These are phyloP conservation scores for Acrobasis repandana DNA, from an alignment of 2,888 invertebrate genomes.

Conservation along the genomic window DNA sequence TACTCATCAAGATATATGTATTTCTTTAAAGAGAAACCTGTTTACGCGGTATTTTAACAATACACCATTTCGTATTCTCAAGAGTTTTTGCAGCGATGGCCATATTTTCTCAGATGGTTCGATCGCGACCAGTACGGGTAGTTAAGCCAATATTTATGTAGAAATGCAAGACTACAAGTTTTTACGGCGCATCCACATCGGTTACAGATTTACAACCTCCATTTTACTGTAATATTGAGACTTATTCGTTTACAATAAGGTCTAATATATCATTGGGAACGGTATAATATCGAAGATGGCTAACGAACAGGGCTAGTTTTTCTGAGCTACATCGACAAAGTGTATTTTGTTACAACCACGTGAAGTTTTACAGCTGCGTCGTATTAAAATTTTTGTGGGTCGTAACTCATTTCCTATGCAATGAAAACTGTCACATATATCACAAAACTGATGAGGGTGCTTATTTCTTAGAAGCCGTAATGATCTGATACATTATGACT, in stretches of 20 bases:
- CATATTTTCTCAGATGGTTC: slow-evolving; percentile 42
- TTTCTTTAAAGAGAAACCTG: not conserved
- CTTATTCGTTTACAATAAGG: slow-evolving; percentile 36
- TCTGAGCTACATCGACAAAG: slow-evolving; percentile 46
- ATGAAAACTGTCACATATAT: slow-evolving; percentile 52
- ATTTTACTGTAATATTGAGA: slow-evolving; percentile 23
- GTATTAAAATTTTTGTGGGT: slow-evolving; percentile 46
- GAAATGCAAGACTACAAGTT: slow-evolving; percentile 64
- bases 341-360: slow-evolving; percentile 57
- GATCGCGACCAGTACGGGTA: slow-evolving; percentile 43
- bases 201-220: slow-evolving; percentile 39
- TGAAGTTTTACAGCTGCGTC: slow-evolving; percentile 56
- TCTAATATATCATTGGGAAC: slow-evolving; percentile 32
- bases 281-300: slow-evolving; percentile 29
- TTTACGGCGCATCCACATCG: slow-evolving; percentile 50
- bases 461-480: slow-evolving; percentile 42
- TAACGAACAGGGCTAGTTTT: slow-evolving; percentile 47
- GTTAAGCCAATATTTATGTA: slow-evolving; percentile 64
- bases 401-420: slow-evolving; percentile 55
- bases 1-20: not conserved
- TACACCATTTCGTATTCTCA: slow-evolving; percentile 10
- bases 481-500: slow-evolving; percentile 23
- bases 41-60: not conserved
- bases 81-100: slow-evolving; percentile 27
- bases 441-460: slow-evolving; percentile 45